These are phyloP conservation scores for Sus scrofa DNA, from an alignment of 2,113 vertebrate species.

Conservation along the genomic window DNA sequence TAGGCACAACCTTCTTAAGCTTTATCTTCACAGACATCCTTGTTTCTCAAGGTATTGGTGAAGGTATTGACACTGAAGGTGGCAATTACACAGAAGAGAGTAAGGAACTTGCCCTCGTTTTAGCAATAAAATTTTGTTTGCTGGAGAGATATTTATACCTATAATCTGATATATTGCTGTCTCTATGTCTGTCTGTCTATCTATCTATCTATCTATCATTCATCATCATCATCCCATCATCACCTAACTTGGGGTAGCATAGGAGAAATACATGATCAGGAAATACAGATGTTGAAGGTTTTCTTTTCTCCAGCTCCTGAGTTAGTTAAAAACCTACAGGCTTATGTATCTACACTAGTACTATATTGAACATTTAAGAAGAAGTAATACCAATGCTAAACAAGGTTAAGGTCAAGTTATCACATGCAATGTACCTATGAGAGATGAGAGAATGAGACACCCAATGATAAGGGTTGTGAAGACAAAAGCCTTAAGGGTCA, in stretches of 20 bases:
- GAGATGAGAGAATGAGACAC: background rate
- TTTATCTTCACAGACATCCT: background rate
- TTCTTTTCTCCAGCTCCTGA: background rate
- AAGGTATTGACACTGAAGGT: background rate
- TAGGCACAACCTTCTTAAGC: background rate
- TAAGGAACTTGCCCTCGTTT: background rate
- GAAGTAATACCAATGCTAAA: background rate
- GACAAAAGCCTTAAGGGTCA: background rate
- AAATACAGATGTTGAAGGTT: background rate
- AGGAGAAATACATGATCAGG: background rate
- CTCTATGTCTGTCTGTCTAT: no score
- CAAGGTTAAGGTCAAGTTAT: background rate
- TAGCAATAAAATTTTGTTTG: background rate
- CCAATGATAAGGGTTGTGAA: background rate
- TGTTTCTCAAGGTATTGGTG: background rate
- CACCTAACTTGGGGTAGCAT: background rate
- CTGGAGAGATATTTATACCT: background rate
- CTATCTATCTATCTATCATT: no score
- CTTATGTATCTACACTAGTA: background rate
- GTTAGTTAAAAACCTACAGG: background rate
- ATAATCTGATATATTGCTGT: background rate
- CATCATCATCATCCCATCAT: no score
- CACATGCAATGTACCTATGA: background rate
- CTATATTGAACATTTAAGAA: background rate
- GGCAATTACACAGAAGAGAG: background rate